Base-by-base conservation (phyloP, 2,888 invertebrate species). In the Philaethria dido region DNA sequence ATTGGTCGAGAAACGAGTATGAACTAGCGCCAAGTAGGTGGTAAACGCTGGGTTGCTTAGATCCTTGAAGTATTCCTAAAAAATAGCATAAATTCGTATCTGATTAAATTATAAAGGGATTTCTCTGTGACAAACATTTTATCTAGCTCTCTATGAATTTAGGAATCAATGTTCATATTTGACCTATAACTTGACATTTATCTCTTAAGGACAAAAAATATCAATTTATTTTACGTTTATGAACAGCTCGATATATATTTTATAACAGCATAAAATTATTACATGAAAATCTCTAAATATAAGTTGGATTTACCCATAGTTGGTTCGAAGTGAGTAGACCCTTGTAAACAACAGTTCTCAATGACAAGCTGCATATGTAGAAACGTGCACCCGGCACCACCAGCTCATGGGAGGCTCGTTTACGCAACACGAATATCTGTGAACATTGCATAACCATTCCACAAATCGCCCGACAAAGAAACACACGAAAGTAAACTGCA, bases 1-100 rank as follows among this genome's bases (percentile, higher is more conserved):
- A 90, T 99, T 99, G 73, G 99, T 99, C 14, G 99, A 99, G 93
- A 99, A 99, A 74, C 99, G 94, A 47, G 99, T 99, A 88, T 99
- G 99, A 8, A 99, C 99, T 83, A 99, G 89, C 48, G 99, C 98
- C 86, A 99, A 89, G 89, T 99, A 99, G 2, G 99, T 98, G 78
- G 98, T 97, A 92, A 97, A 99, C 75, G 95, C 94, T 1, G 96
- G 96, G 90, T 96, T 93, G 78, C 83, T 84, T 65, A 96, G 87
- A 84, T 96, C 96, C 72, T 94, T 94, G 86, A 96, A 96, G 84
- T 95, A 96, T 22, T 94, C 94, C 97, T 97, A 93, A 68, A 71
- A 52, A 54, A 47, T 54, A 42, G 48, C 20, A 22, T 61, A 20
- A 20, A 52, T n/a, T 45, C 20, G 18, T 29, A 29, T 29, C 29